Conservation (phyloP, 2,113 vertebrate species). For the Lichenostomus cassidix region DNA sequence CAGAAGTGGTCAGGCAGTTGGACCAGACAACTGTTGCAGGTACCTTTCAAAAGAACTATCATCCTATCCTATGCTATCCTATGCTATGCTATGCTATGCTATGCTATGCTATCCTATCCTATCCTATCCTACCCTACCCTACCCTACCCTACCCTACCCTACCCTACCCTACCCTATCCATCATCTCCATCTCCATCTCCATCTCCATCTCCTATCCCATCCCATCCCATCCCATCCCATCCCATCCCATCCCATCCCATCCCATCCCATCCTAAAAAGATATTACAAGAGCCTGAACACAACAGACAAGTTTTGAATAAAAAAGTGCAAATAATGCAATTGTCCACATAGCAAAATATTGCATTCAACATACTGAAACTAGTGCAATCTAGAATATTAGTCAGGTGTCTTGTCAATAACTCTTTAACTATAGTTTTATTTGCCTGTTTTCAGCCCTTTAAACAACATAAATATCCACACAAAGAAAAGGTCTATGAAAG, state of each 20-base stretch:
- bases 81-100: too few species aligned
- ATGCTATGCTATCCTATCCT: too few species aligned
- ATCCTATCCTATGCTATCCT: too few species aligned
- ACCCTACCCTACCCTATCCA: too few species aligned
- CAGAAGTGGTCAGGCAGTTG: fast-evolving
- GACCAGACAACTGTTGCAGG: fast-evolving
- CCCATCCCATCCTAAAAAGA: not conserved
- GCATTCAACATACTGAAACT: not conserved
- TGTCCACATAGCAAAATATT: not conserved
- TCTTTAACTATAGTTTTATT: not conserved
- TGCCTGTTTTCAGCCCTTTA: not conserved
- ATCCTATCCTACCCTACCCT: not conserved
- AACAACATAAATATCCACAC: not conserved
- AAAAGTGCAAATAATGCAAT: not conserved
- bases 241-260: too few species aligned
- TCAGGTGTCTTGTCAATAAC: not conserved
- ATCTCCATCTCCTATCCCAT: too few species aligned
- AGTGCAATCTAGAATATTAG: not conserved
- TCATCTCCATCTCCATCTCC: too few species aligned
- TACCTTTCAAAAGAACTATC: not conserved
- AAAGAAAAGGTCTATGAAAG: not conserved
- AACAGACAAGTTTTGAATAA: not conserved
- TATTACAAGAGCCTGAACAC: not conserved
- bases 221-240: too few species aligned
- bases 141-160: too few species aligned